A percentile compares a stretch with the other conserved stretches of the same genome.
Conservation (phyloP, 2,888 invertebrate genomes). For the Xanthia togata region DNA sequence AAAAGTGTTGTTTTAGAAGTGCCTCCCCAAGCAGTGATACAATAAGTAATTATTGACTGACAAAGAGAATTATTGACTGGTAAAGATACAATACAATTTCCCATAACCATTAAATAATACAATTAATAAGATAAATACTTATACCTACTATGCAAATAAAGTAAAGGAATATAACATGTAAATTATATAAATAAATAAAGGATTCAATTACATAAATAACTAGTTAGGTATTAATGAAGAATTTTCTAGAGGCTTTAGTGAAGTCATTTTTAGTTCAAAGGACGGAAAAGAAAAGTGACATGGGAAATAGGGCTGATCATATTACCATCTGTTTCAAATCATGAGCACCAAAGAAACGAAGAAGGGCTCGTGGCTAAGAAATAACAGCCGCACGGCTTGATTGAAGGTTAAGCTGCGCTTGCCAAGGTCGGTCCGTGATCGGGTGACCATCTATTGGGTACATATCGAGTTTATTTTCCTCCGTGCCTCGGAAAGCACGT, state of each 20-base stretch:
- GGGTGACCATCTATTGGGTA: not conserved
- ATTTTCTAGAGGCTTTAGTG: not conserved
- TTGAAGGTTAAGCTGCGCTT: not conserved
- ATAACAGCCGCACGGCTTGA: too few species aligned
- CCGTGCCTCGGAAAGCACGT: not conserved
- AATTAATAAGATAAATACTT: not conserved
- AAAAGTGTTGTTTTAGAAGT: too few species aligned
- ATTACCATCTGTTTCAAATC: too few species aligned
- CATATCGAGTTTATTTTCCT: not conserved
- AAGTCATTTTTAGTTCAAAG: not conserved
- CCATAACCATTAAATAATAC: not conserved
- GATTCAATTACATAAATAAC: not conserved
- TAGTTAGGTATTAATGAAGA: not conserved
- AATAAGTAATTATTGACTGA: too few species aligned
- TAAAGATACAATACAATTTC: not conserved
- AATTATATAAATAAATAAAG: constrained; percentile 10
- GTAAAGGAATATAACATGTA: not conserved
- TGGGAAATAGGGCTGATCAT: not conserved
- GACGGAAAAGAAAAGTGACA: not conserved
- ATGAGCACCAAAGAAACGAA: too few species aligned
- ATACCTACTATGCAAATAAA: not conserved
- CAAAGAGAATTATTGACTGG: too few species aligned
- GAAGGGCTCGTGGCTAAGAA: too few species aligned
- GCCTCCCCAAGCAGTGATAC: too few species aligned
- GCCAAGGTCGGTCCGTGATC: not conserved